phyloP scores from a whole-genome alignment of 1,140 invertebrate genomes.

The Meloidogyne exigua region DNA sequence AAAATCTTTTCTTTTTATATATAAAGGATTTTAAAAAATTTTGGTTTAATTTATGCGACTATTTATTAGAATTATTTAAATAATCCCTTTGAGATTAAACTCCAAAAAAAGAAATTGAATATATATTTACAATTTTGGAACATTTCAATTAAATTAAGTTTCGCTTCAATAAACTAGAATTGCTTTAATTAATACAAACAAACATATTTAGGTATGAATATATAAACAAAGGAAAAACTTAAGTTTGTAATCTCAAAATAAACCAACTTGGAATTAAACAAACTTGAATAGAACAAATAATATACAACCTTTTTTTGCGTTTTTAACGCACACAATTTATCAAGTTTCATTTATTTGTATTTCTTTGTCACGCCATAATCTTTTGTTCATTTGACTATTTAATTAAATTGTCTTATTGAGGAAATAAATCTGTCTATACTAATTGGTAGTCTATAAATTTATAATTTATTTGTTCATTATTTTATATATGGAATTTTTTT shows the following conservation, averaged over 20 bases:
- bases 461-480: too few species aligned
- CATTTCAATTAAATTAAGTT: neutral
- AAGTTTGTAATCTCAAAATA: too few species aligned
- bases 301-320: too few species aligned
- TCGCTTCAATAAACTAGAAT: neutral
- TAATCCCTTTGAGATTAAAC: neutral
- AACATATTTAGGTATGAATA: too few species aligned
- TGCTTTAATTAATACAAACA: neutral
- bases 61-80: conserved; percentile 1
- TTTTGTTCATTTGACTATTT: neutral
- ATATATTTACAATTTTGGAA: neutral
- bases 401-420: neutral
- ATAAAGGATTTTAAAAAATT: neutral
- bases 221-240: too few species aligned
- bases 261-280: too few species aligned
- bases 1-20: neutral
- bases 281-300: too few species aligned
- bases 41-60: neutral
- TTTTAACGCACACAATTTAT: too few species aligned
- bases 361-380: neutral
- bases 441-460: neutral
- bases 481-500: too few species aligned
- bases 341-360: neutral
- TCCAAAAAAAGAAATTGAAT: neutral
- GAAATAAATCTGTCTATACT: neutral